These are phyloP conservation scores for Tragelaphus imberbis DNA, from an alignment of 2,113 vertebrate genomes.

Conservation along the genomic window DNA sequence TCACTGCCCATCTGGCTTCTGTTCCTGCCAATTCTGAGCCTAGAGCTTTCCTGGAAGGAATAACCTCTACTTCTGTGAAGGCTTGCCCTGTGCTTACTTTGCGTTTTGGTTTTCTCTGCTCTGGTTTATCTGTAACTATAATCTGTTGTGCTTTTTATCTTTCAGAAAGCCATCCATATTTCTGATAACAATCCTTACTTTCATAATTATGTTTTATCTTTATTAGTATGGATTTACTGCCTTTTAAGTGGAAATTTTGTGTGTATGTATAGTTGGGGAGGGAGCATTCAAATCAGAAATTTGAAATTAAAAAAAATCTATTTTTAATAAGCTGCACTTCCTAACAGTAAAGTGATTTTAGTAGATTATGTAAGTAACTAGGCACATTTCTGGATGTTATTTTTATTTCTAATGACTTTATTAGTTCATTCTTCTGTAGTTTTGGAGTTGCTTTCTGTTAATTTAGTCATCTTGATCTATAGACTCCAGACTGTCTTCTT, in stretches of 20 bases:
- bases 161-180: neutral
- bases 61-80: neutral
- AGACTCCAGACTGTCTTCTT: neutral
- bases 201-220: neutral
- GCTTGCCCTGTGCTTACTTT: neutral
- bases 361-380: neutral
- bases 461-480: neutral
- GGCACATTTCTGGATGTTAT: neutral
- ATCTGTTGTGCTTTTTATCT: neutral
- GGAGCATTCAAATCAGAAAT: neutral
- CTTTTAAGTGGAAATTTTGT: neutral
- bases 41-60: neutral
- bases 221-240: neutral
- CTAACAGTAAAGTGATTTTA: neutral
- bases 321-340: neutral
- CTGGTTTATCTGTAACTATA: neutral
- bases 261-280: neutral
- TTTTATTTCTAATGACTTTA: constrained; percentile 2
- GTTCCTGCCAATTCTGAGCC: neutral
- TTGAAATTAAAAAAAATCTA: neutral
- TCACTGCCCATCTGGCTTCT: neutral
- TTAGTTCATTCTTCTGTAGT: neutral
- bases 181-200: neutral
- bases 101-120: neutral
- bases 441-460: neutral